phyloP scores from a whole-genome alignment of 2,888 invertebrate species.

The Torymus tubicola region DNA sequence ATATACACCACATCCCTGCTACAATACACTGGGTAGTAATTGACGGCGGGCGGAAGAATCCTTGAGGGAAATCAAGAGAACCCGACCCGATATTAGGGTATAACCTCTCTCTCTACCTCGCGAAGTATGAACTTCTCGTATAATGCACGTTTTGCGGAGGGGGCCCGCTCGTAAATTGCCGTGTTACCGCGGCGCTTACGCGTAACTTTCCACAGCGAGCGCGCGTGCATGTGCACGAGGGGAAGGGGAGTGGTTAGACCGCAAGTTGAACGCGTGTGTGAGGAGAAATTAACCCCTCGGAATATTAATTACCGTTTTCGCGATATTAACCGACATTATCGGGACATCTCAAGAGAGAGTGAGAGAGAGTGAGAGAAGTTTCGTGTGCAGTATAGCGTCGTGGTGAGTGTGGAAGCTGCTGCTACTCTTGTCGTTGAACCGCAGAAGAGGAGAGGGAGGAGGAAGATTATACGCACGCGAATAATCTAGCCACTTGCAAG shows the following conservation, averaged over 20 bases:
- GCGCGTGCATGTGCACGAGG: too few species aligned
- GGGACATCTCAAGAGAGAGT: constrained; percentile 66
- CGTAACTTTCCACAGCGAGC: constrained; percentile 42
- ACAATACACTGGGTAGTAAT: constrained; percentile 8
- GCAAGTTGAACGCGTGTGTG: constrained; percentile 54
- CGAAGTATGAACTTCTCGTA: not conserved
- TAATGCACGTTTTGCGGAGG: constrained; percentile 45
- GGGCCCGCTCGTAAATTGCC: constrained; percentile 70
- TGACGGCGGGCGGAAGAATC: constrained; percentile 27
- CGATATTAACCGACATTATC: constrained; percentile 75
- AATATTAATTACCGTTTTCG: constrained; percentile 76
- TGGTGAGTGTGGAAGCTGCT: too few species aligned
- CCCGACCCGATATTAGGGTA: constrained; percentile 29
- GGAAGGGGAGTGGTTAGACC: constrained; percentile 19
- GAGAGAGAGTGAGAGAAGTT: constrained; percentile 48
- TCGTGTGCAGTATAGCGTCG: not conserved
- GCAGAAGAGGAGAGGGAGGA: too few species aligned
- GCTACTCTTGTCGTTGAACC: too few species aligned
- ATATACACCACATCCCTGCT: not conserved
- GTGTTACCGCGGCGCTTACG: constrained; percentile 24
- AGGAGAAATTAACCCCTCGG: constrained; percentile 71
- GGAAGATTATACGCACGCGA: too few species aligned
- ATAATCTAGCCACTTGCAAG: too few species aligned
- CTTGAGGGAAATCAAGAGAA: constrained; percentile 54
- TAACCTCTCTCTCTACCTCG: not conserved